These are phyloP conservation scores for Augiades crinisus DNA, from an alignment of 2,888 invertebrate species.

Conservation along the genomic window DNA sequence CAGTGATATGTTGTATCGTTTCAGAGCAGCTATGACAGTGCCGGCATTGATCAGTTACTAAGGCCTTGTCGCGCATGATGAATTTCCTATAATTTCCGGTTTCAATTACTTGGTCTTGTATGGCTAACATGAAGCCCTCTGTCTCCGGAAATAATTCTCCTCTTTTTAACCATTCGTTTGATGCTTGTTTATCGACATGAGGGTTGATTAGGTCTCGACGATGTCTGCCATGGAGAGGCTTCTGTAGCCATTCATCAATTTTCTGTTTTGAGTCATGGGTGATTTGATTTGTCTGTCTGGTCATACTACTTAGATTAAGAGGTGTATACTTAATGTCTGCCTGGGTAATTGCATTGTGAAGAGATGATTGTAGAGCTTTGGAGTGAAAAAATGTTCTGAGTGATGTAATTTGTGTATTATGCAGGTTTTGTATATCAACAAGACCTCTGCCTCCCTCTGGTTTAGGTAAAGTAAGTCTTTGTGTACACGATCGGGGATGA, in stretches of 20 bases:
- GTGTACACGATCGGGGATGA: constrained; percentile 18
- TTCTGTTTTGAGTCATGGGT: background rate
- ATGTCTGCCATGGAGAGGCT: too few relatives aligned
- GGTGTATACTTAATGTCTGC: too few relatives aligned
- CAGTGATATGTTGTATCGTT: too few relatives aligned
- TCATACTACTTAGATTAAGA: too few relatives aligned
- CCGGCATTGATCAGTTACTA: too few relatives aligned
- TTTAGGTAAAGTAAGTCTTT: constrained; percentile 19
- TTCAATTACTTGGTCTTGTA: too few relatives aligned
- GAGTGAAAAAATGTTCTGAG: background rate
- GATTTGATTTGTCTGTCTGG: background rate
- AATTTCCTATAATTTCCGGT: too few relatives aligned
- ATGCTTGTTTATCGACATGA: background rate
- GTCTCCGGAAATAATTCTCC: background rate
- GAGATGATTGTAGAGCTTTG: background rate
- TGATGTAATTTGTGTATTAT: too few relatives aligned
- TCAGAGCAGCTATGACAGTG: too few relatives aligned
- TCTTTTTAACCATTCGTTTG: background rate
- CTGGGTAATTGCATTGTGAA: background rate
- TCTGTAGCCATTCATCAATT: background rate
- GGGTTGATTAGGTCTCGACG: background rate
- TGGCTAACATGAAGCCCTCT: too few relatives aligned
- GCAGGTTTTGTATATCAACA: background rate
- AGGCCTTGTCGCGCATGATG: too few relatives aligned
- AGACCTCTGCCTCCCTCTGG: too few relatives aligned